phyloP scores from a whole-genome alignment of 2,888 invertebrate species.

The Microchrysa polita region DNA sequence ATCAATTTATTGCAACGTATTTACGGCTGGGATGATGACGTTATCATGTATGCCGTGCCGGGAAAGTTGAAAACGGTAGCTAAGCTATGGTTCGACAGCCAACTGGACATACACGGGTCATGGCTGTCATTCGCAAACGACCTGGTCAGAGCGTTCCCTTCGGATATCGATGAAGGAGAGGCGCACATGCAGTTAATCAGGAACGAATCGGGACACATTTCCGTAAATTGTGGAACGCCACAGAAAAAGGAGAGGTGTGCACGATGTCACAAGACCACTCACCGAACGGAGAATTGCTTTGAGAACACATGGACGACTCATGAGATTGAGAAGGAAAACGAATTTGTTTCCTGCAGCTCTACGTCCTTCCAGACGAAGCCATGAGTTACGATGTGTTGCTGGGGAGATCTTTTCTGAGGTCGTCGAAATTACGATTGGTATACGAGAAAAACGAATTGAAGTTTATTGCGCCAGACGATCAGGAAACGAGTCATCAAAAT shows the following conservation, averaged over 20 bases:
- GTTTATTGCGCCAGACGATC: too few relatives aligned
- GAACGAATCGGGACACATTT: background rate
- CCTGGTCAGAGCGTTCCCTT: background rate
- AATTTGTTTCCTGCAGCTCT: background rate
- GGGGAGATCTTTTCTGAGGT: too few relatives aligned
- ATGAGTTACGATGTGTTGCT: too few relatives aligned
- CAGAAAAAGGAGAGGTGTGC: constrained; percentile 24
- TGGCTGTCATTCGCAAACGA: background rate
- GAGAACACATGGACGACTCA: background rate
- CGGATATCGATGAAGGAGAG: background rate
- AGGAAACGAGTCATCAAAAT: too few relatives aligned
- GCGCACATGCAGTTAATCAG: background rate
- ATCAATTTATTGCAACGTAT: background rate
- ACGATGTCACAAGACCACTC: background rate
- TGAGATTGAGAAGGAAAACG: background rate
- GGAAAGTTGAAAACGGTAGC: too few relatives aligned
- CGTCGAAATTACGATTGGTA: too few relatives aligned
- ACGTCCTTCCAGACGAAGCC: too few relatives aligned
- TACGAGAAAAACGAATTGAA: too few relatives aligned
- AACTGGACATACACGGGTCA: constrained; percentile 52
- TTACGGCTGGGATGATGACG: background rate
- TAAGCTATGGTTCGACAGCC: constrained; percentile 45
- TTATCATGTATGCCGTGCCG: too few relatives aligned
- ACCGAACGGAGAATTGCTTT: background rate
- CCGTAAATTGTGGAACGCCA: constrained; percentile 44